Base-by-base conservation (phyloP, 2,888 invertebrate genomes). In the Phasia obesa region DNA sequence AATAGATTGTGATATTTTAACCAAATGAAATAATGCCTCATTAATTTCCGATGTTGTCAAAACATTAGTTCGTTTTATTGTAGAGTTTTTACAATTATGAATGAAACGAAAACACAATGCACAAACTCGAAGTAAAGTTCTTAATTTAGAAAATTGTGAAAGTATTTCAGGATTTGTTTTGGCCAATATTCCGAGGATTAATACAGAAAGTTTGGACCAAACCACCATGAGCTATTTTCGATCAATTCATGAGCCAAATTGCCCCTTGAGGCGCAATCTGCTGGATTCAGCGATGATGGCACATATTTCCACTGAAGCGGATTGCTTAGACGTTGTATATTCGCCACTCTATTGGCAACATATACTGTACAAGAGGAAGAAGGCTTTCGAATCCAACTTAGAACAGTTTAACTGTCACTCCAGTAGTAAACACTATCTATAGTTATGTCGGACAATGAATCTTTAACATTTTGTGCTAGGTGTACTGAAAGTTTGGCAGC, bases 341-440 rank as follows among this genome's bases (percentile, higher is more conserved):
- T 47, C 23, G 62, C 62, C 7, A 47, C 47, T 27, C 69, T 55
- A 31, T 47, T 62, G 4, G 62, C n/a, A n/a, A n/a, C n/a, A n/a
- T n/a, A n/a, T n/a, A 17, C 44, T 3, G 42, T 67, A 53, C 65
- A 73, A 13, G 27, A 25, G 2, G 64, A 44, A 31, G 71, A 70
- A n/a, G 64, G 71, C 17, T 70, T 38, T 4, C 78, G 42, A 6
- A 78, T 64, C 71, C 67, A 79, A 60, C 73, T 38, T 23, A 73
- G 35, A 4, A 64, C 57, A 4, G 74, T 80, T 15, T 59, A 42
- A 9, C 59, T 59, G n/a, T 74, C 67, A 47, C 17, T 47, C 62
- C 62, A 62, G 19, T 25, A 25, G n/a, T 21, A 60, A 4, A 42
- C 38, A 23, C 25, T 57, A 19, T 67, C 74, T 60, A 69, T 80